Evolutionary conservation across 1,140 invertebrate species (phyloP), one percentile per base, ranked within the genome.

Genomic region (Macrobrachium rosenbergii): DNA sequence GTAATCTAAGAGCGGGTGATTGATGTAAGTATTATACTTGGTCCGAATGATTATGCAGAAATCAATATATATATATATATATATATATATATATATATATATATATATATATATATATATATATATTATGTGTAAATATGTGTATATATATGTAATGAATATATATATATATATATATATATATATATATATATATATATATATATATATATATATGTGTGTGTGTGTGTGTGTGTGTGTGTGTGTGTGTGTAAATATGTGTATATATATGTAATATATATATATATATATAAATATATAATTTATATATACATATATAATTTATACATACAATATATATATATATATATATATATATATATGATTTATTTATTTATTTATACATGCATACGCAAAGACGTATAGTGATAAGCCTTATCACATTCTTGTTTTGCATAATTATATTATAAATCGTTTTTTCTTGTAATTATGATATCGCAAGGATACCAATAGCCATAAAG

Each of bases 121-220:
- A n/a, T n/a, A n/a, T n/a, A n/a, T n/a, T n/a, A n/a, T n/a, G n/a
- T n/a, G n/a, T n/a, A n/a, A n/a, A n/a, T n/a, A n/a, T n/a, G n/a
- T 14, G 7, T 12, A 17, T 67, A 11, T 67, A 17, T 67, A 11
- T 67, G 7, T 7, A 37, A 17, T 67, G 8, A 5, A 67, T 67
- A 67, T 67, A 12, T 7, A 67, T 67, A 67, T 67, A 67, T 67
- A 67, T 67, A 67, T 67, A 67, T 67, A 67, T 67, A 67, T 67
- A 67, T 67, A 67, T 67, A 67, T 67, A 67, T 67, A 67, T 67
- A 67, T 67, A 67, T 67, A 67, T 67, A 67, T 67, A 67, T 67
- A 67, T 67, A 67, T 67, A 67, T 67, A 67, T 67, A 67, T 67
- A 67, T 67, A 67, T 67, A 67, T 67, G 3, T 67, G 12, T 14